Evolutionary conservation across 2,113 vertebrate genomes (phyloP).

Genomic region (Eira barbara): DNA sequence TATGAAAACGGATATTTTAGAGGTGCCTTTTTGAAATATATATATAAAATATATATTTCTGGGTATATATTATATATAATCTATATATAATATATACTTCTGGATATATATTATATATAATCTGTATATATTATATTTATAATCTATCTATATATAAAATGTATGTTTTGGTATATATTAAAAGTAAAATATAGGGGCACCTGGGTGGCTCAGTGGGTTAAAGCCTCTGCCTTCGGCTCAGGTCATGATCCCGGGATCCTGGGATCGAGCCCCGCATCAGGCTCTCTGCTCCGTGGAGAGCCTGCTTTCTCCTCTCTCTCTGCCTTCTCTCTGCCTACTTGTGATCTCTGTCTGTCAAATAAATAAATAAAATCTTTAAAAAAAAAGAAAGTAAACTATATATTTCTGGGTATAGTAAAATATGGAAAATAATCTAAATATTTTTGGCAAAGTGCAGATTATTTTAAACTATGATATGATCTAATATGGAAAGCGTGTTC

Average conservation of each 20-base stretch:
- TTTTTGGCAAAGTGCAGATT: not conserved
- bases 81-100: not conserved
- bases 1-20: not conserved
- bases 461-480: not conserved
- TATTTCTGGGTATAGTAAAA: not conserved
- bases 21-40: not conserved
- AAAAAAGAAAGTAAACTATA: not conserved
- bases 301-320: no score
- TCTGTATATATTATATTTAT: no score
- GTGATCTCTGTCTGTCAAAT: no score
- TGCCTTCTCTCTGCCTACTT: no score
- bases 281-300: no score
- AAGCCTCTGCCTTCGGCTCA: no score
- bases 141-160: no score
- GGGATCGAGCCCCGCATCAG: no score
- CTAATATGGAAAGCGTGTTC: not conserved
- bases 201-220: no score
- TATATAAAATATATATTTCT: not conserved
- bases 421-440: not conserved
- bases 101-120: not conserved
- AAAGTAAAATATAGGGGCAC: not conserved
- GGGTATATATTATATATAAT: not conserved
- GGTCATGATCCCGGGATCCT: no score
- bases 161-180: not conserved
- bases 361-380: no score